Conservation (phyloP, 2,888 invertebrate species). For the Plebejus anna region DNA sequence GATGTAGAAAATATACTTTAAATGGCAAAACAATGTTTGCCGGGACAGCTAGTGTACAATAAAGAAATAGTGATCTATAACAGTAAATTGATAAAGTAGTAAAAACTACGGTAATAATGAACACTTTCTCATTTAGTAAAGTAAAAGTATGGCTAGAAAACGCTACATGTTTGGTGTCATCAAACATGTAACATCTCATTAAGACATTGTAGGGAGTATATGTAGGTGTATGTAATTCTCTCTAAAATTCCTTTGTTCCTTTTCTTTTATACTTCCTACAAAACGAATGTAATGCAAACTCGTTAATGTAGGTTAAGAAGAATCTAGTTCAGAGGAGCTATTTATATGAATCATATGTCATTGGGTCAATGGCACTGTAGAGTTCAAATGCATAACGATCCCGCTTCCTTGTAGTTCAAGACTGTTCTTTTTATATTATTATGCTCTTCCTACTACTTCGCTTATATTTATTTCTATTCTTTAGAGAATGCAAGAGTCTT, state of each 20-base stretch:
- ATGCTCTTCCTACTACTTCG: not conserved
- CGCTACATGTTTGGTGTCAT: not conserved
- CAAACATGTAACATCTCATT: conserved; percentile 12
- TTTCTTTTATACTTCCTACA: not conserved
- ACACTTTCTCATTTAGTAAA: too few species aligned
- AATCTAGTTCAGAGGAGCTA: conserved; percentile 22
- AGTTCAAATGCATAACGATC: conserved; percentile 21
- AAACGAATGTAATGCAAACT: conserved; percentile 22
- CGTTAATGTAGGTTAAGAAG: conserved; percentile 19
- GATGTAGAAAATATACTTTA: too few species aligned
- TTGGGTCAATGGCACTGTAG: conserved; percentile 24
- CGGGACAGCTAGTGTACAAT: too few species aligned
- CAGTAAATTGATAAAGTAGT: not conserved
- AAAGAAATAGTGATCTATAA: too few species aligned
- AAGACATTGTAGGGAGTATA: not conserved
- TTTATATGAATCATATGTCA: conserved; percentile 23
- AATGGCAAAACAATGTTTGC: too few species aligned
- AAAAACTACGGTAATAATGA: not conserved
- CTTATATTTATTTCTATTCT: not conserved
- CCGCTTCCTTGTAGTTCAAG: not conserved
- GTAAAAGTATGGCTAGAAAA: not conserved
- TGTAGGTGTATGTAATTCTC: not conserved
- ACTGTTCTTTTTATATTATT: conserved; percentile 10
- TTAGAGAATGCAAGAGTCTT: not conserved
- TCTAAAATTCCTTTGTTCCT: not conserved